Base-by-base conservation (phyloP, 1,140 invertebrate genomes). In the Drosophila melanica region DNA sequence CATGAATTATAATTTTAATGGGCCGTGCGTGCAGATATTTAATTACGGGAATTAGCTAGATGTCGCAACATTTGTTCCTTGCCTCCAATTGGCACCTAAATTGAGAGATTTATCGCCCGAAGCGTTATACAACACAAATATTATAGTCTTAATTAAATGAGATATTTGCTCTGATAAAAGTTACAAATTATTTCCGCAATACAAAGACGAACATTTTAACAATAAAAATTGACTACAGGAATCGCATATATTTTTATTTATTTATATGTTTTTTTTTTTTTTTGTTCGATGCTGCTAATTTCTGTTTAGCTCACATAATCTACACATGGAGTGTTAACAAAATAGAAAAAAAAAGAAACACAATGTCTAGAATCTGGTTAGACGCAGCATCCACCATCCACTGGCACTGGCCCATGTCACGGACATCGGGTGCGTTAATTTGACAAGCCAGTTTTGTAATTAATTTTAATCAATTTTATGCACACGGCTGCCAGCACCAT, bases 1-100 rank as follows among this genome's bases (percentile, higher is more conserved):
- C n/a, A 77, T 79, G 65, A 89, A 89, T 89, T 87, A 71, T 53
- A 89, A 89, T 87, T 84, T 87, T 89, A 87, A 87, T 84, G 47
- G 73, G 23, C 47, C 44, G 63, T 74, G 76, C 84, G 84, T 87
- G 84, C 71, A 51, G 63, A 51, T 69, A 62, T 87, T 87, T 87
- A 89, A 89, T 89, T 87, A 89, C 41, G 27, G 7, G 71, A 68
- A 77, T 85, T 57, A 76, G 75, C 79, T 72, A 86, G 37, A 4
- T 64, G 27, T 9, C 33, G 48, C 39, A 58, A 54, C 57, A 74
- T 62, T 53, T 58, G 20, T 45, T 53, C 51, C 30, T 53, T 47
- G 33, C 33, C 48, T 30, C 27, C 41, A 39, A 39, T 64, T 37
- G 47, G 59, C 63, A 72, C 63, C 54, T 50, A 10, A 33, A 45